Percentiles rank a stretch among this genome's conserved stretches.
Conservation (phyloP, 2,113 vertebrate genomes). For the Pampusana beccarii region DNA sequence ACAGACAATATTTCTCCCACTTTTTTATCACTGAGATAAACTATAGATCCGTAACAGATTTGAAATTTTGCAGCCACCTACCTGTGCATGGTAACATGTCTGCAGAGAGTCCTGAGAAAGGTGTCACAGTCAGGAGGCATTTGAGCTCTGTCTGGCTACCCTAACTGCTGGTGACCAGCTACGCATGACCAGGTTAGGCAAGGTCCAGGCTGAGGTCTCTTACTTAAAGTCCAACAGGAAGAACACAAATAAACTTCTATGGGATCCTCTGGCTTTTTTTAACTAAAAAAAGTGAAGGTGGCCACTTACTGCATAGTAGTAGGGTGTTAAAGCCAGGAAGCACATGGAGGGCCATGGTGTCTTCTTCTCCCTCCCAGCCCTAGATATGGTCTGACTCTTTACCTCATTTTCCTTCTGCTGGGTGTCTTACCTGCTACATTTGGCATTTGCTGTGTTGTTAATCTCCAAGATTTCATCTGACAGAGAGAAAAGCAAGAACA, state of each 20-base stretch:
- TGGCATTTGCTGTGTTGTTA: background rate
- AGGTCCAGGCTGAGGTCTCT: background rate
- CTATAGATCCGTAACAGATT: background rate
- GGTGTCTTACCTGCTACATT: background rate
- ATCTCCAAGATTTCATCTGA: background rate
- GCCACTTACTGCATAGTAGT: background rate
- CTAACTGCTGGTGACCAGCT: background rate
- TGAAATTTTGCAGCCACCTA: background rate
- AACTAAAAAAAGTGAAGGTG: background rate
- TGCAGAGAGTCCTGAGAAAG: background rate
- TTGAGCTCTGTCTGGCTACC: background rate
- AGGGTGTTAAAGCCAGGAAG: background rate
- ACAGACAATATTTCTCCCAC: background rate
- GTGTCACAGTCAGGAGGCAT: background rate
- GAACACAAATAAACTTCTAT: background rate
- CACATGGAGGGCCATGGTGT: fast-evolving
- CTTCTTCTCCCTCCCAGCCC: background rate
- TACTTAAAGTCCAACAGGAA: background rate
- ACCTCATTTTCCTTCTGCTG: background rate
- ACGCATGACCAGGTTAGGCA: background rate
- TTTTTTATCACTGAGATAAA: background rate
- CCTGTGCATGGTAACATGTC: background rate
- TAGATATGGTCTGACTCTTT: background rate
- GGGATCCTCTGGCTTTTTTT: background rate
- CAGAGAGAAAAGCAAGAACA: background rate